These are phyloP conservation scores for Fringilla coelebs DNA, from an alignment of 2,797 vertebrate genomes.

Conservation along the genomic window DNA sequence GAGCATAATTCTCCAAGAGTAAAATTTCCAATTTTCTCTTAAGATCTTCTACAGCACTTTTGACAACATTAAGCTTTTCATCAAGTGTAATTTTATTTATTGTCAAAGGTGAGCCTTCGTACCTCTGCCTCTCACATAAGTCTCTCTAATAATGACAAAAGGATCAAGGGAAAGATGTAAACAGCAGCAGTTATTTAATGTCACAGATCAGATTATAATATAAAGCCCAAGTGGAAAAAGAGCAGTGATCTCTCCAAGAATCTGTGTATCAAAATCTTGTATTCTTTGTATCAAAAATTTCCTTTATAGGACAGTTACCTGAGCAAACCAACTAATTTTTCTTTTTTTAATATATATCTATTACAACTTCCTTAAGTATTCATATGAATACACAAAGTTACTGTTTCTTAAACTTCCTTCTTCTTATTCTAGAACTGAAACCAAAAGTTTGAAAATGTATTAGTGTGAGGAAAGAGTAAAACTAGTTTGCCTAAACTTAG, in stretches of 20 bases:
- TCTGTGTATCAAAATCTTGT: too few relatives aligned
- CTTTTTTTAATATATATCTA: not conserved
- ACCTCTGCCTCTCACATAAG: not conserved
- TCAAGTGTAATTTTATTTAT: not conserved
- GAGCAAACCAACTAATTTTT: not conserved
- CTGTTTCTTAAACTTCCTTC: not conserved
- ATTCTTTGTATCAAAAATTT: not conserved
- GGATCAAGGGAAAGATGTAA: not conserved
- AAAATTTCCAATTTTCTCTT: conserved; percentile 43
- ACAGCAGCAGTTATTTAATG: not conserved
- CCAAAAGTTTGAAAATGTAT: not conserved
- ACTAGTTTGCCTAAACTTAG: not conserved
- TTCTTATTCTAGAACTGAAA: not conserved
- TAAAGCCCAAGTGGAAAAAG: not conserved
- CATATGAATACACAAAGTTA: not conserved
- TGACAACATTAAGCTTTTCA: conserved; percentile 36
- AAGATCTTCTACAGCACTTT: conserved; percentile 53
- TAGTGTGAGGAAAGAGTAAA: not conserved
- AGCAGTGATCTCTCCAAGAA: not conserved
- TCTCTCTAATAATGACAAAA: conserved; percentile 22
- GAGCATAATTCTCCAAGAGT: not conserved
- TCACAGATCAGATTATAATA: not conserved
- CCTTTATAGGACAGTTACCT: not conserved
- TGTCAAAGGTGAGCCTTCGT: not conserved
- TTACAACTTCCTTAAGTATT: not conserved